A percentile compares a stretch with the other conserved stretches of the same genome.
Evolutionary conservation across 2,113 vertebrate species (phyloP).

Genomic region (Cygnus atratus): DNA sequence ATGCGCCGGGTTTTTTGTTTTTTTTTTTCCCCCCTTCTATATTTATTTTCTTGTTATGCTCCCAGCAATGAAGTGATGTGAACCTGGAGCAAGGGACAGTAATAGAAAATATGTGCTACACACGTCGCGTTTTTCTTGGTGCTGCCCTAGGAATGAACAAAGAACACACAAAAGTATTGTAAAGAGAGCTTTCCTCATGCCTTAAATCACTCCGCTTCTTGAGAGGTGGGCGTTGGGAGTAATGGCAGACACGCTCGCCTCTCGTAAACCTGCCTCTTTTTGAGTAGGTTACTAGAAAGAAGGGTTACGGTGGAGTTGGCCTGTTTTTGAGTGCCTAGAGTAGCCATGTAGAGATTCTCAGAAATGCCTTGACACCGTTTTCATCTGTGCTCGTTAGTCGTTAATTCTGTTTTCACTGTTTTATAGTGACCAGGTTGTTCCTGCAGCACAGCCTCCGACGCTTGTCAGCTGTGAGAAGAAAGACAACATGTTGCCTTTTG

Average conservation of each 20-base stretch:
- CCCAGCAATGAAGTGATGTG: neutral
- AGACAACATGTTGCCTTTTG: conserved; percentile 89
- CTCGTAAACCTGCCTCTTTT: neutral
- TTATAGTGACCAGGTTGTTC: conserved; percentile 86
- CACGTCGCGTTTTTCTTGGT: accelerated
- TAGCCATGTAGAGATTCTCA: neutral
- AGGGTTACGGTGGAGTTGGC: neutral
- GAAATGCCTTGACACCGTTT: neutral
- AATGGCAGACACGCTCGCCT: neutral
- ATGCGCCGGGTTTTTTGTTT: neutral
- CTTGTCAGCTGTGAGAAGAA: conserved; percentile 83
- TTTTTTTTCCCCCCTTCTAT: too few relatives aligned
- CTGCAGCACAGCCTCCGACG: conserved; percentile 78
- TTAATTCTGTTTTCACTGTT: neutral
- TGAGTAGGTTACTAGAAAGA: neutral
- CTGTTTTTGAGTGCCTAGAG: neutral
- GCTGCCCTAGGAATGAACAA: neutral
- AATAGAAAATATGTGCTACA: neutral
- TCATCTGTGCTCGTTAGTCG: neutral
- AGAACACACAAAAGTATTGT: neutral
- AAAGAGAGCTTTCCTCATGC: neutral
- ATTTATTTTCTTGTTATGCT: neutral
- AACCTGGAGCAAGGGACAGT: neutral
- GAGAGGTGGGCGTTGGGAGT: neutral
- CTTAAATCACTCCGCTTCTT: neutral